Percentiles rank a stretch among this genome's conserved stretches.
These are phyloP conservation scores for Tamias sibiricus DNA, from an alignment of 2,113 vertebrate genomes.

Conservation along the genomic window DNA sequence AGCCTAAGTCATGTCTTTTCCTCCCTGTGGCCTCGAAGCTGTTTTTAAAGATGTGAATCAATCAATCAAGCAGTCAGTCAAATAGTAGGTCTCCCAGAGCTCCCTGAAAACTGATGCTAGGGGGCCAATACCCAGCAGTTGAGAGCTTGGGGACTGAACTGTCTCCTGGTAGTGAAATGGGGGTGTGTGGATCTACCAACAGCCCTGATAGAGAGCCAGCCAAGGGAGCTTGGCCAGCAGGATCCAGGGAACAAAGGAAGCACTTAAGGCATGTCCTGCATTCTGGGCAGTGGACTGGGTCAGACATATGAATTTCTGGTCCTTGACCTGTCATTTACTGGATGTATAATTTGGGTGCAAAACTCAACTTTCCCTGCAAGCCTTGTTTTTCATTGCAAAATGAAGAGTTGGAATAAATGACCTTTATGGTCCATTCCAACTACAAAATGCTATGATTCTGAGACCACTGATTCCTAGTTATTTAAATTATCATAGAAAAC, in stretches of 20 bases:
- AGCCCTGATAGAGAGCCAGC: not conserved
- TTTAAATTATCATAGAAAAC: conserved; percentile 20
- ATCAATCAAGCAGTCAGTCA: not conserved
- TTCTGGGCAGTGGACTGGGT: not conserved
- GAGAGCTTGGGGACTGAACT: not conserved
- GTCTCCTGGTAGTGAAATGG: not conserved
- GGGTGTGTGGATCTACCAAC: too few relatives aligned
- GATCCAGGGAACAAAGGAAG: not conserved
- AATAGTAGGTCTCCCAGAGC: not conserved
- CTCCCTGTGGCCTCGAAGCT: not conserved
- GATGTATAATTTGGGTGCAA: not conserved
- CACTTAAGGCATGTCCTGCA: too few relatives aligned
- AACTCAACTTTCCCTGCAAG: not conserved
- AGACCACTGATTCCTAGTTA: not conserved
- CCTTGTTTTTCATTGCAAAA: not conserved
- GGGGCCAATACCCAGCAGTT: not conserved
- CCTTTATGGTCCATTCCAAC: not conserved
- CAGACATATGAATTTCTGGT: not conserved
- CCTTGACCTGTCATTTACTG: not conserved
- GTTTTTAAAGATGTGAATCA: not conserved
- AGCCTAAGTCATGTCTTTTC: not conserved
- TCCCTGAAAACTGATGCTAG: not conserved
- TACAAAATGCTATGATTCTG: not conserved
- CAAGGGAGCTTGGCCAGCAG: not conserved
- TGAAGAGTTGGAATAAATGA: not conserved